These are phyloP conservation scores for Drosophila pectinifera DNA, from an alignment of 1,140 invertebrate genomes.

Conservation along the genomic window DNA sequence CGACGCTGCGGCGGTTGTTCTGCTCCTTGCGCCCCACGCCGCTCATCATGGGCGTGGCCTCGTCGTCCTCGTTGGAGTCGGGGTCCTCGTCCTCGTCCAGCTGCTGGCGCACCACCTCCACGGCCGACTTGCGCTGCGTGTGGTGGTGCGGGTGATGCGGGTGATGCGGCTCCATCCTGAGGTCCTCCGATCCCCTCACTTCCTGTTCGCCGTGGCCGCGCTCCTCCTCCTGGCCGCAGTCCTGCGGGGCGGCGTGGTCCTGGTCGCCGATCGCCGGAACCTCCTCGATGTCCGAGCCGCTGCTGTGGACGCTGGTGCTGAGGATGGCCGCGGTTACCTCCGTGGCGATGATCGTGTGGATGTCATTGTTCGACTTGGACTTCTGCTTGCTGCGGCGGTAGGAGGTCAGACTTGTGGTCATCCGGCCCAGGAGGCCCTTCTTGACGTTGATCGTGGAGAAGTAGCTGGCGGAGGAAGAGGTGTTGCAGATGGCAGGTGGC, in stretches of 20 bases:
- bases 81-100: conserved; percentile 30
- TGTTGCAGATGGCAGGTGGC: conserved; percentile 1
- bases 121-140: conserved; percentile 14
- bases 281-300: conserved; percentile 33
- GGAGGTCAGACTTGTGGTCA: conserved; percentile 83
- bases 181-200: conserved; percentile 8
- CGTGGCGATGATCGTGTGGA: conserved; percentile 76
- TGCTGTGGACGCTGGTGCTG: conserved; percentile 44
- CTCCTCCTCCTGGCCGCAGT: conserved; percentile 11
- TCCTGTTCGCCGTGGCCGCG: conserved; percentile 3
- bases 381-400: conserved; percentile 83
- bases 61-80: conserved; percentile 61
- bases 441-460: conserved; percentile 83
- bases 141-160: conserved; percentile 26
- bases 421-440: conserved; percentile 79
- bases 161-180: conserved; percentile 54
- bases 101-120: conserved; percentile 12
- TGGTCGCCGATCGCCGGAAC: not conserved
- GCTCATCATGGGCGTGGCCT: conserved; percentile 53
- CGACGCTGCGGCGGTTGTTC: conserved; percentile 81
- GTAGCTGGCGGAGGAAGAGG: conserved; percentile 55
- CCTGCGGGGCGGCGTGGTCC: conserved; percentile 9
- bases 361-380: conserved; percentile 83
- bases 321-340: conserved; percentile 64
- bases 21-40: conserved; percentile 79